Base-by-base conservation (phyloP, 1,140 invertebrate species). In the Drosophila pseudoananassae region DNA sequence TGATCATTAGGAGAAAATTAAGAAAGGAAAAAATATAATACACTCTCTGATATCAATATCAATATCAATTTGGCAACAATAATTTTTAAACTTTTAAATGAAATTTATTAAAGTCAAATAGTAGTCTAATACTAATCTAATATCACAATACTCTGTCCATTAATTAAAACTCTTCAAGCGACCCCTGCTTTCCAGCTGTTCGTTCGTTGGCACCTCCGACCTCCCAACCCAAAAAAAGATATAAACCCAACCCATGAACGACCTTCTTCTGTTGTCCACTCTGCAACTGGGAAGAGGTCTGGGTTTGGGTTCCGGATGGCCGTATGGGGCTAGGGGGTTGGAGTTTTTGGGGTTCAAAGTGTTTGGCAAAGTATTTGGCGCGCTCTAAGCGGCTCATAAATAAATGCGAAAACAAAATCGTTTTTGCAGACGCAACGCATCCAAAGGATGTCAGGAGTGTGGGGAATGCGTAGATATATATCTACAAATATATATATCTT, bases 341-440 rank as follows among this genome's bases (percentile, higher is more conserved):
- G 36, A 57, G 63, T 54, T 72, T 50, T 60, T 46, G 50, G 72
- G 77, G 78, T 81, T 88, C 83, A 87, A 87, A 87, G 82, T 82
- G 82, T 88, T 87, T 87, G 82, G 65, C 74, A 58, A 76, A 76
- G 73, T 76, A 76, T 76, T 76, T 76, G 74, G 73, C 74, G 71
- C 81, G 68, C 78, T 87, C 66, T 87, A 87, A 87, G 82, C 82
- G 82, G 65, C 76, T 87, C 82, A 87, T 87, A 87, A 87, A 87
- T 87, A 87, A 87, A 87, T 87, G 83, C 75, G 78, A 76, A 87
- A 87, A 88, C 83, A 83, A 76, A 87, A 88, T 83, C 81, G 78
- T 77, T 74, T 59, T 40, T 64, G 83, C 78, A 78, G 71, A 78
- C 66, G 70, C 65, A 60, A 33, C 55, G 69, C 50, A 46, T 47